Percentiles rank a stretch among this genome's conserved stretches.
These are phyloP conservation scores for Pegoplata infirma DNA, from an alignment of 2,888 invertebrate species.

Conservation along the genomic window DNA sequence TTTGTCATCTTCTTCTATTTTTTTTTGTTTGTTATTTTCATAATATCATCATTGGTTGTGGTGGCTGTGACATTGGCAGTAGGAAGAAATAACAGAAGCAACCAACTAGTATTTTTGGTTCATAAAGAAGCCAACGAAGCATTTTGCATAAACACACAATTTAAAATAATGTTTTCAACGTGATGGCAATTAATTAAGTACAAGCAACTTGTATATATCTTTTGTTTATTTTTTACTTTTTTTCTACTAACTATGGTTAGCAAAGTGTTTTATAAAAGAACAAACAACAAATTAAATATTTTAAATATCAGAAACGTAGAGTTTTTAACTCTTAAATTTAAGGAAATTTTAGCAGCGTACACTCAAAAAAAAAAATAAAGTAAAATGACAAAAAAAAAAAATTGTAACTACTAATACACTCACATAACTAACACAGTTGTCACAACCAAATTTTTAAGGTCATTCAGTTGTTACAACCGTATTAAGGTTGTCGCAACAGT, in stretches of 20 bases:
- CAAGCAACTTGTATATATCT: conserved; percentile 7
- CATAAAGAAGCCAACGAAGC: conserved; percentile 39
- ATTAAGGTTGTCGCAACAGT: too few species aligned
- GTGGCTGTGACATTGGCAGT: too few species aligned
- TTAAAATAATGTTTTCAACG: conserved; percentile 75
- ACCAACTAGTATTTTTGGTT: conserved; percentile 11
- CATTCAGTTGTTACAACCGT: too few species aligned
- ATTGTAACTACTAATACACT: too few species aligned
- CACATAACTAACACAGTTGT: too few species aligned
- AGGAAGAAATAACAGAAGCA: neutral
- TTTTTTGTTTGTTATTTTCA: too few species aligned
- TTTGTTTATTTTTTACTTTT: too few species aligned
- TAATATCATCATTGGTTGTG: neutral
- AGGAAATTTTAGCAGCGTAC: too few species aligned
- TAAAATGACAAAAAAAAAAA: too few species aligned
- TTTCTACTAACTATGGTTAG: neutral
- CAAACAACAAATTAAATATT: neutral
- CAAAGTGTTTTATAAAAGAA: neutral
- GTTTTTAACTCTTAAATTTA: too few species aligned
- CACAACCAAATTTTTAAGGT: too few species aligned
- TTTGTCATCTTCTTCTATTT: neutral
- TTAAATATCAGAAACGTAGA: neutral
- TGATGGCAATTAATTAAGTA: conserved; percentile 74
- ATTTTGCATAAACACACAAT: conserved; percentile 72
- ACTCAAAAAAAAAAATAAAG: too few species aligned